Base-by-base conservation (phyloP, 2,888 invertebrate genomes). In the Calliopum simillimum region DNA sequence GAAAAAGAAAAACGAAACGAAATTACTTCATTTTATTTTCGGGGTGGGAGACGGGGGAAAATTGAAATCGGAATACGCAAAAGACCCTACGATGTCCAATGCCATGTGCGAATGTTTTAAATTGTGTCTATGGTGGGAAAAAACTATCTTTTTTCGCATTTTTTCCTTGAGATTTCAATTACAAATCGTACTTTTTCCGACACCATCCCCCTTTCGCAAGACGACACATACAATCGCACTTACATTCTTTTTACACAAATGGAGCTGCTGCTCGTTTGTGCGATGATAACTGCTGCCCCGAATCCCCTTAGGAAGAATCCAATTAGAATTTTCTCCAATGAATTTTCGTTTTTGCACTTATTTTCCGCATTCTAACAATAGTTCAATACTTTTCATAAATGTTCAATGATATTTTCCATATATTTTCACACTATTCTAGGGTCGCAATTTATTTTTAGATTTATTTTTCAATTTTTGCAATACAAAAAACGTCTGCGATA, bases 391-490 rank as follows among this genome's bases (percentile, higher is more conserved):
- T 56, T 33, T 16, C 47, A 8, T 21, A 16, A 33, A 33, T 33
- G 43, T 67, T 47, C 8, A 11, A 14, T 19, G 25, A 33, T 33
- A 44, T 33, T 16, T 33, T 6, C n/a, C 47, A 16, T 33, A 13
- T 58, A 47, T 56, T 23, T 58, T 47, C 47, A 56, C 33, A 33
- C 58, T 56, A 21, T 46, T 16, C 46, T 46, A 58, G 47, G 56
- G 47, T 47, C 58, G 25, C 23, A 47, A 58, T 67, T 67, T 67
- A 67, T 67, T 67, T 67, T 58, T 67, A 67, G 66, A 67, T 53
- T 53, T 44, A 46, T 67, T 67, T 58, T 65, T 19, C 46, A 67
- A 56, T 56, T 56, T 58, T 67, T 67, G 56, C 58, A 58, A 66
- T 44, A 56, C 13, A 44, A 44, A 41, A 33, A 8, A 56, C 25